Evolutionary conservation across 1,140 invertebrate species (phyloP).

Genomic region (Ostrea denselamellosa): DNA sequence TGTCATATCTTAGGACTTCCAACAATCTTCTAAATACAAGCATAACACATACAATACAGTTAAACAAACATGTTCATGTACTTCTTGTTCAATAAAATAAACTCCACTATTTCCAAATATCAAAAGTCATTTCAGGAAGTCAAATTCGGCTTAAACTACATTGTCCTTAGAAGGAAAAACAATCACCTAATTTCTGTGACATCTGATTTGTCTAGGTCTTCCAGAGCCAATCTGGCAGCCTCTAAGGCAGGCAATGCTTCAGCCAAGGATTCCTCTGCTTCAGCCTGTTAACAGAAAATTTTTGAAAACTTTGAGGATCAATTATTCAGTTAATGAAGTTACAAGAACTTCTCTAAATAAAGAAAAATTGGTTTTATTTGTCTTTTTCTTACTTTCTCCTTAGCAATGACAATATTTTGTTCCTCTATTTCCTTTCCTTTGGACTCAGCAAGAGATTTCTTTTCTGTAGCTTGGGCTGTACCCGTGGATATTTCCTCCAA

Average conservation of each 20-base stretch:
- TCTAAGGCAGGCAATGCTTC: slow-evolving; percentile 90
- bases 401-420: slow-evolving; percentile 86
- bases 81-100: no score
- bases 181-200: slow-evolving; percentile 91
- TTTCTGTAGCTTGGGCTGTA: slow-evolving; percentile 84
- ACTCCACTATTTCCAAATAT: no score
- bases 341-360: background rate
- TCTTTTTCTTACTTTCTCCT: slow-evolving; percentile 83
- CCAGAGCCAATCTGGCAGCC: slow-evolving; percentile 87
- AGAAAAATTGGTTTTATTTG: background rate
- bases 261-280: slow-evolving; percentile 88
- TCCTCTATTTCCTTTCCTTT: slow-evolving; percentile 90
- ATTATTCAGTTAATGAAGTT: background rate
- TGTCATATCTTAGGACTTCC: no score
- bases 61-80: no score
- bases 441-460: slow-evolving; percentile 87
- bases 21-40: no score
- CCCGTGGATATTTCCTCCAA: slow-evolving; percentile 84
- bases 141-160: no score
- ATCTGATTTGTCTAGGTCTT: slow-evolving; percentile 90
- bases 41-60: no score
- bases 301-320: background rate
- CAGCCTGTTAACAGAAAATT: slow-evolving; percentile 75
- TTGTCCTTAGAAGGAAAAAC: background rate
- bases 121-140: no score